These are phyloP conservation scores for Pogonocherus hispidulus DNA, from an alignment of 2,888 invertebrate genomes.

Conservation along the genomic window DNA sequence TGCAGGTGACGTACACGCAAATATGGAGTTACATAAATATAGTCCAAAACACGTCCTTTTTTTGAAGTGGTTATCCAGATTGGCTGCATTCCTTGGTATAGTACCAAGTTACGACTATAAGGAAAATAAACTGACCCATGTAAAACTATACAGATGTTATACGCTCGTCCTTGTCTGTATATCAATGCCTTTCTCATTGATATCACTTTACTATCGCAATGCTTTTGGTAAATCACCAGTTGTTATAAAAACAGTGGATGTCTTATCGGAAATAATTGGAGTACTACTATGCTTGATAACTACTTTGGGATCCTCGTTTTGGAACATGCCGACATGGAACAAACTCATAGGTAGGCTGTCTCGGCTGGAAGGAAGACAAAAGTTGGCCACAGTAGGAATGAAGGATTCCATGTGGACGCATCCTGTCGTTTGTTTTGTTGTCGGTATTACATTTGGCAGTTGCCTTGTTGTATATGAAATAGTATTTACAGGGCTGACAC, in stretches of 20 bases:
- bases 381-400: neutral
- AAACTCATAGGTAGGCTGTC: neutral
- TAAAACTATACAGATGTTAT: conserved; percentile 8
- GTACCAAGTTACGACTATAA: conserved; percentile 2
- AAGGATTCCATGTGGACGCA: neutral
- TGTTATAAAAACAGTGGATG: neutral
- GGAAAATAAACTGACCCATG: neutral
- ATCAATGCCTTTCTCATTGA: neutral
- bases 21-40: too few relatives aligned
- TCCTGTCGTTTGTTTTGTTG: neutral
- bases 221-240: too few relatives aligned
- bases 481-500: too few relatives aligned
- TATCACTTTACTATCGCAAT: neutral
- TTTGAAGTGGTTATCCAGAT: neutral
- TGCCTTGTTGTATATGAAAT: neutral
- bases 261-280: neutral
- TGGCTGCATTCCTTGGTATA: neutral
- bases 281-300: neutral
- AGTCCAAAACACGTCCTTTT: neutral
- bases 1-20: too few relatives aligned
- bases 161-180: neutral
- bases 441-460: neutral
- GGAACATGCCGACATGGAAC: conserved; percentile 2
- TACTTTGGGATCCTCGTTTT: conserved; percentile 8
- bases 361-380: neutral